Percentiles rank a stretch among this genome's conserved stretches.
These are phyloP conservation scores for Rostratula benghalensis DNA, from an alignment of 2,113 vertebrate species.

Conservation along the genomic window DNA sequence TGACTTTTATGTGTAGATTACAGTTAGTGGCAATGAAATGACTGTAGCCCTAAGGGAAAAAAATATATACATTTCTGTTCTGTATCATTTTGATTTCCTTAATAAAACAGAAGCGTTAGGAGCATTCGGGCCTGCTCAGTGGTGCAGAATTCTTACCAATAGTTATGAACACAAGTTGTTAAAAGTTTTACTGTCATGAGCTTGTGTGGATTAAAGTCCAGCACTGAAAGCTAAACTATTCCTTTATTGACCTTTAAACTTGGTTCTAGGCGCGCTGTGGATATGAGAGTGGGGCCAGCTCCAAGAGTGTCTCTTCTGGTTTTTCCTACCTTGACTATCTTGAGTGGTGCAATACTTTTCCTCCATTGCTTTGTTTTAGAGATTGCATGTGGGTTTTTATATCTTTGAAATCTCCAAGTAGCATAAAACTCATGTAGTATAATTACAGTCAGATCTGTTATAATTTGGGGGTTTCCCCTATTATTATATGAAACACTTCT, in stretches of 20 bases:
- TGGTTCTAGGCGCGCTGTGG: neutral
- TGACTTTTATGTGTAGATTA: neutral
- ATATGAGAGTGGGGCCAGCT: neutral
- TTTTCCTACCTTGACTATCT: neutral
- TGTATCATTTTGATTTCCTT: neutral
- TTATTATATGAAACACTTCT: neutral
- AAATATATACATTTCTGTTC: neutral
- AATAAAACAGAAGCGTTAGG: neutral
- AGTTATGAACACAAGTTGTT: neutral
- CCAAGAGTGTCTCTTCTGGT: neutral
- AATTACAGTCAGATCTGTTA: neutral
- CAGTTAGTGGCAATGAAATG: neutral
- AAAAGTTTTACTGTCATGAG: neutral
- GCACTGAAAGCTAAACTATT: neutral
- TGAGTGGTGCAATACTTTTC: neutral
- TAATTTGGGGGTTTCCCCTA: too few relatives aligned
- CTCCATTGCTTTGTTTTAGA: neutral
- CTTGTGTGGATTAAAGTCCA: neutral
- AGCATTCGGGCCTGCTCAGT: neutral
- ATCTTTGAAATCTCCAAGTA: neutral
- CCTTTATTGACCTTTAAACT: neutral
- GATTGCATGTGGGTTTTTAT: neutral
- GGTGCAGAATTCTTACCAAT: neutral
- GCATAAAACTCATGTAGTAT: neutral
- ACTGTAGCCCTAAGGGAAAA: neutral